Evolutionary conservation across 1,140 invertebrate genomes (phyloP), one percentile per base, ranked within the genome.

Genomic region (Leptopilina clavipes): DNA sequence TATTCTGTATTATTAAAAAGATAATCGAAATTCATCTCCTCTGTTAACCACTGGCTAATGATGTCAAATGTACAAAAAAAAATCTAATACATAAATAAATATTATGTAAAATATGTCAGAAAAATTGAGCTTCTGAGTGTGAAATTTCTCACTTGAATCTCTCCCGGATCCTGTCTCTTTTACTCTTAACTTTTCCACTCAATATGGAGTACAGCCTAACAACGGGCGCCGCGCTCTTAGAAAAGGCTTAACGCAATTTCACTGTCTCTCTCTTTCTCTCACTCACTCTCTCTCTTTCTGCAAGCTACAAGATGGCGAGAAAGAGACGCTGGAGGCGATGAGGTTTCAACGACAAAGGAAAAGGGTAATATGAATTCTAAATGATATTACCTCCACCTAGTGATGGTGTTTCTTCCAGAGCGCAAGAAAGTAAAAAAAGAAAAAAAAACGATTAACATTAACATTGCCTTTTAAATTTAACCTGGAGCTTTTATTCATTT

Each of bases 131-230:
- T 52, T 17, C 48, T 52, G 48, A 52, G 48, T 52, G 48, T 52
- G 14, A 52, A 52, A 52, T 52, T 52, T 52, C 48, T 52, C 48
- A 52, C 17, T 52, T n/a, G 48, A 17, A 52, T 17, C 14, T n/a
- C 37, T 1, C 37, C 0, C 48, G n/a, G 48, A 52, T 59, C 54
- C 9, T 25, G 54, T 59, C 54, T 59, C 19, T 22, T 59, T 40
- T 37, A 70, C 76, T 76, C 74, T 78, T 81, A 84, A 84, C 82
- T 86, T 85, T 84, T 79, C 74, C 76, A 82, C 79, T 84, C 79
- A 82, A 83, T 84, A 81, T 83, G 72, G 77, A 84, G 76, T 75
- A 76, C 76, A 74, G 25, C 44, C 73, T 45, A 31, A 9, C 40
- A 54, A 73, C 73, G 59, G 43, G 19, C 72, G 40, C 65, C 72